Evolutionary conservation across 2,113 vertebrate species (phyloP), one percentile per base, ranked within the genome.

Genomic region (Cacatua alba): DNA sequence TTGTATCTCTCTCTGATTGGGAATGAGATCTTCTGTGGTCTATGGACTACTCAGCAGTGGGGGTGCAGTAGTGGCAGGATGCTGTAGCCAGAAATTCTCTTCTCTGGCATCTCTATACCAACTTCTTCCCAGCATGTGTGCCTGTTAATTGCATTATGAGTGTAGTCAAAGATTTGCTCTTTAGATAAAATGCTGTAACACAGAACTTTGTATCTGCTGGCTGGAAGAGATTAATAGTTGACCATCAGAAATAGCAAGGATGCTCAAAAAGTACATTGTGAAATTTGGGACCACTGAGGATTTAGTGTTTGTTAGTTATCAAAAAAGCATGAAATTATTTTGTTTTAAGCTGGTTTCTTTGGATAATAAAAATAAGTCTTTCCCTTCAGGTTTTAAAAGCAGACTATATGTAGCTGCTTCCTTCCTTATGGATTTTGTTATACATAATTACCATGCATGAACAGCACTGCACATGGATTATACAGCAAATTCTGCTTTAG

Each of bases 401-500:
- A 94, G 60, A 37, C 79, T 96, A 18, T 68, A 64, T 43, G 68
- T 88, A 83, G 55, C 89, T 72, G 35, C 57, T 89, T 86, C 51
- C n/a, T 90, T 92, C 71, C 79, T 90, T 96, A 84, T 55, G 76
- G 90, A 82, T 95, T 95, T 90, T 93, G 93, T 90, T 96, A 71
- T 59, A 93, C 76, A 78, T 95, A 95, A 95, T 96, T 96, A 90
- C 88, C 88, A 88, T 95, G 92, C 85, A 44, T 71, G 93, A 93
- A 82, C 51, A 92, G 80, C 80, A 91, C 60, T 7, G 88, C 74
- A 60, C 60, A 28, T 72, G 92, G 95, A 90, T 96, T 96, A 94
- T 90, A 71, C 68, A 88, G 92, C 88, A 97, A 93, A 94, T 96
- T 94, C 90, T 90, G 64, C 3, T 96, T 94, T 92, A 94, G 86